Conservation (phyloP, 2,888 invertebrate genomes). For the Chalcis sispes region DNA sequence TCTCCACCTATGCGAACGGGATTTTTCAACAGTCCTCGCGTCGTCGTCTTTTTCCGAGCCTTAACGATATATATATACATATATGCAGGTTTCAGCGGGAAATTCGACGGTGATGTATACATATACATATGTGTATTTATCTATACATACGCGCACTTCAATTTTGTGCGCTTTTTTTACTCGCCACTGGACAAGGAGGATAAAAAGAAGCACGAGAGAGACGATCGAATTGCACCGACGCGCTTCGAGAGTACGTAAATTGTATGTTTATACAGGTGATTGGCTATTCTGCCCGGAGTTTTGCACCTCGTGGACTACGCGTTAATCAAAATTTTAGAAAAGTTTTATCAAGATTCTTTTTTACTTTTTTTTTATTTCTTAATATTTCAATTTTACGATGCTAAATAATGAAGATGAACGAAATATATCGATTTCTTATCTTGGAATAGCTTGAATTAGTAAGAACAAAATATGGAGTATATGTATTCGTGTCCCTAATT, state of each 20-base stretch:
- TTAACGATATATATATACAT: not conserved
- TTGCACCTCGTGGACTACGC: not conserved
- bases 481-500: no score
- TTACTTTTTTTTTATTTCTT: no score
- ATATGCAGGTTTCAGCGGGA: not conserved
- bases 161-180: conserved; percentile 32
- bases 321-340: conserved; percentile 17
- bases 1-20: not conserved
- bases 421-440: no score
- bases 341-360: not conserved
- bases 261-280: conserved; percentile 33
- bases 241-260: not conserved
- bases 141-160: no score
- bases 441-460: no score
- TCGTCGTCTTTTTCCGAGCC: not conserved
- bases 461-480: no score
- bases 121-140: no score
- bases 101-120: not conserved
- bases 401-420: no score
- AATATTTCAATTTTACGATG: no score
- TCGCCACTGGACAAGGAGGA: not conserved
- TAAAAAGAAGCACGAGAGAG: not conserved
- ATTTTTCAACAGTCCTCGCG: not conserved
- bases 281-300: conserved; percentile 22
- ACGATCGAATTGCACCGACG: not conserved